Evolutionary conservation across 2,113 vertebrate genomes (phyloP), one percentile per base, ranked within the genome.

Genomic region (Panurus biarmicus): DNA sequence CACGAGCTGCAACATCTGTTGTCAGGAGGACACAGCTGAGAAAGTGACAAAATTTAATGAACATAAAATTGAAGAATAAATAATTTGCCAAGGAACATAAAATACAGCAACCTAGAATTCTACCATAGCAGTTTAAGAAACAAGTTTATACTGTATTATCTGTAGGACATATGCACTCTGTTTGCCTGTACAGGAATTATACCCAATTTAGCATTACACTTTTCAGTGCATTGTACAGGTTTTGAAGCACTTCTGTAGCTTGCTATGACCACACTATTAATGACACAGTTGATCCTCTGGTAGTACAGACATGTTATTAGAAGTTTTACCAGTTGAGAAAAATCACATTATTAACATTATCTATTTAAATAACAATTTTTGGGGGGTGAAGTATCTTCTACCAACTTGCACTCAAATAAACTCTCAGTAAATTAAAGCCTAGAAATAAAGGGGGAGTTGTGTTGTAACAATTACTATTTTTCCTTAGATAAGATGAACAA

Each of bases 1-100:
- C 99, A 95, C 99, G 98, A 85, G 99, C 99, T 38, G 99, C 99
- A 71, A 99, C 99, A 87, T 99, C 99, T 66, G 99, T 99, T 33
- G 99, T 99, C 92, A 99, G 97, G 40, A 99, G 98, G 79, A 99
- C 97, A 95, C 98, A 99, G 78, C 99, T 99, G 97, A 91, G 73
- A 94, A 84, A 62, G 45, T 20, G 42, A 95, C 74, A 97, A 78
- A 53, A 89, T 83, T 85, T 91, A 91, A 89, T 92, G 35, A 96
- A 71, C 23, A 84, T 45, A 70, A 88, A 91, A 86, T 22, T 84
- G 56, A 88, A 92, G 33, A 86, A 20, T 45, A 91, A 95, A 84
- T 69, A 35, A 81, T 73, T 40, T 86, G 75, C 36, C 19, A 71
- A 77, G 21, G 14, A 88, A 93, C n/a, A 80, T 40, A 62, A 90